Evolutionary conservation across 2,888 invertebrate species (phyloP), one percentile per base, ranked within the genome.

Genomic region (Anoncus sp.): DNA sequence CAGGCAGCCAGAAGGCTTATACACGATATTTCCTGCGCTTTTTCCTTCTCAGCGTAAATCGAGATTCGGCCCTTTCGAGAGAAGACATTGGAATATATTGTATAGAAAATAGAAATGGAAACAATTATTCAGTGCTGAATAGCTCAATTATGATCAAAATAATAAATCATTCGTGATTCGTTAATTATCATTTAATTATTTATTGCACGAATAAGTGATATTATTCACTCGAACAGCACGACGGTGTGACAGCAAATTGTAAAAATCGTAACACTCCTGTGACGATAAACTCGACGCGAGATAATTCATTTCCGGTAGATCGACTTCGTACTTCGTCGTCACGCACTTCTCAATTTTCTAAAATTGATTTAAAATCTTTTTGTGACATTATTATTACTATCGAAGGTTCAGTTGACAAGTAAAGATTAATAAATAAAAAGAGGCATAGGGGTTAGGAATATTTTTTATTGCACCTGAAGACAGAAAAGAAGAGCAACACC

Each of bases 181-280:
- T 3, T 40, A 6, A 40, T 7, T 40, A 40, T 40, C 12, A 4
- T 45, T 5, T 45, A n/a, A 45, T 16, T 45, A 16, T 16, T 45
- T 5, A 45, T 7, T 45, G 18, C 0, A 24, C 7, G 20, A 35
- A 45, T 55, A 43, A 22, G 22, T 60, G 7, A 14, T 24, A 40
- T 22, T 20, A 40, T 31, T 40, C 47, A 70, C 76, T 22, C 18
- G 38, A 35, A 49, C 47, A 0, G 40, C 22, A 57, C 31, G 49
- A 35, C 73, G 78, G 62, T 79, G 72, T 22, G 75, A 71, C 7
- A 75, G 78, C 16, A 70, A 35, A 38, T 62, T 75, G 59, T 78
- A 80, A 70, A 80, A 80, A 53, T 80, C 69, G 31, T 69, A 73
- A 20, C 78, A 80, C 20, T 80, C 80, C 4, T 35, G 57, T 10